A percentile compares a stretch with the other conserved stretches of the same genome.
phyloP scores from a whole-genome alignment of 2,797 vertebrate species.

The Danio kyathit region DNA sequence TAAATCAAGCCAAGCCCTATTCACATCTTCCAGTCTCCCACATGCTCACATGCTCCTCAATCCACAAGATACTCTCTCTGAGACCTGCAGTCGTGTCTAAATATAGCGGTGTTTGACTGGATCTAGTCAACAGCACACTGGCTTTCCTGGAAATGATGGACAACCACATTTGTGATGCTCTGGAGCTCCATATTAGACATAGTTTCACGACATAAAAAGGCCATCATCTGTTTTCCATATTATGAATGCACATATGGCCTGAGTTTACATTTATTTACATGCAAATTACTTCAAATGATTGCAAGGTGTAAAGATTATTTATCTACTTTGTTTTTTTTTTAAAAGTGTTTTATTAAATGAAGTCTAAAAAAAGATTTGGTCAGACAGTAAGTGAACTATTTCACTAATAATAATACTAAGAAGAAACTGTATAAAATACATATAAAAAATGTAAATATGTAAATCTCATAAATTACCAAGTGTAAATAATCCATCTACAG shows the following conservation, averaged over 20 bases:
- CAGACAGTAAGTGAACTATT: no score
- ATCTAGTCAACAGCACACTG: conserved; percentile 40
- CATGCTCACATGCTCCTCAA: conserved; percentile 11
- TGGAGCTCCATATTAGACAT: conserved; percentile 10
- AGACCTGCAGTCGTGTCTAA: conserved; percentile 42
- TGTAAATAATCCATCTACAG: no score
- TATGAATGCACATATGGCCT: background rate
- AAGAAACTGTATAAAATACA: no score
- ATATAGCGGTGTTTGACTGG: conserved; percentile 44
- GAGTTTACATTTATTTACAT: no score
- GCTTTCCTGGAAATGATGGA: conserved; percentile 54
- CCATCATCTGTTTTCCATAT: conserved; percentile 41
- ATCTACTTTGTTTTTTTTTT: no score
- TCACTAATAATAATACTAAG: no score
- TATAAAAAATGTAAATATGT: no score
- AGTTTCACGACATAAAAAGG: conserved; percentile 31
- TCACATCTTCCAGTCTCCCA: conserved; percentile 3
- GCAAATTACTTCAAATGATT: no score
- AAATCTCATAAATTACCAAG: no score
- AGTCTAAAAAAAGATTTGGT: no score
- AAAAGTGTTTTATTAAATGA: no score
- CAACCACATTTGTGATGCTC: conserved; percentile 44
- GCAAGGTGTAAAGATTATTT: no score
- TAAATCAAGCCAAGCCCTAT: conserved; percentile 4
- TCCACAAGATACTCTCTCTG: conserved; percentile 51